These are phyloP conservation scores for Pavo muticus DNA, from an alignment of 2,113 vertebrate species.

Conservation along the genomic window DNA sequence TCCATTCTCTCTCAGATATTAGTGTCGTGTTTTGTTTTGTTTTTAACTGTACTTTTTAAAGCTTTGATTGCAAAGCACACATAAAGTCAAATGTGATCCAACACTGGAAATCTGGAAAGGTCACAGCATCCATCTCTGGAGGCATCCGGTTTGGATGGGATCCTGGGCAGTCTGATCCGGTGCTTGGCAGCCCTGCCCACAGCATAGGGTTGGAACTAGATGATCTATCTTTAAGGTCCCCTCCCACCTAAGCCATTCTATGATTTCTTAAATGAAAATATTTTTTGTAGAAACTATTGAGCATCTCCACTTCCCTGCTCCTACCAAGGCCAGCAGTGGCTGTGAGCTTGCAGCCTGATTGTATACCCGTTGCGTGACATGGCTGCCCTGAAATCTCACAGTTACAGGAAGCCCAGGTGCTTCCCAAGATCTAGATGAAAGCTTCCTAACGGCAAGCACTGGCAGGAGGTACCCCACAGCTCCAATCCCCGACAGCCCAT, in stretches of 20 bases:
- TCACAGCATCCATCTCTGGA: rapidly evolving
- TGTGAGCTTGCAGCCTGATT: background rate
- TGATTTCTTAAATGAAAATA: background rate
- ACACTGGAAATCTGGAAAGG: background rate
- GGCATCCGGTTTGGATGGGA: too few relatives aligned
- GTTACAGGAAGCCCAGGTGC: slow-evolving; percentile 18
- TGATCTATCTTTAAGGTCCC: too few relatives aligned
- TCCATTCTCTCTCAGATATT: background rate
- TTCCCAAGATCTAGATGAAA: background rate
- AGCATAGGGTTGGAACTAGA: too few relatives aligned
- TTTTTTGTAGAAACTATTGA: background rate
- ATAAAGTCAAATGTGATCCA: background rate
- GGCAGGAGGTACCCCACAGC: background rate
- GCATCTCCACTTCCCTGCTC: background rate
- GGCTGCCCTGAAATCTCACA: background rate
- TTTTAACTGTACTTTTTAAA: background rate
- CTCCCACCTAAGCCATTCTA: too few relatives aligned
- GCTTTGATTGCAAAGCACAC: background rate
- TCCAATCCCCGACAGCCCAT: rapidly evolving
- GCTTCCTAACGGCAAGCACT: background rate
- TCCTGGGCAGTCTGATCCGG: too few relatives aligned
- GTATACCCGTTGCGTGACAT: background rate
- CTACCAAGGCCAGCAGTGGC: background rate
- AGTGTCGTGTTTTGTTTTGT: background rate
- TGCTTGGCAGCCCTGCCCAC: too few relatives aligned